phyloP scores from a whole-genome alignment of 2,888 invertebrate genomes.

The Tanaodytes sp. region DNA sequence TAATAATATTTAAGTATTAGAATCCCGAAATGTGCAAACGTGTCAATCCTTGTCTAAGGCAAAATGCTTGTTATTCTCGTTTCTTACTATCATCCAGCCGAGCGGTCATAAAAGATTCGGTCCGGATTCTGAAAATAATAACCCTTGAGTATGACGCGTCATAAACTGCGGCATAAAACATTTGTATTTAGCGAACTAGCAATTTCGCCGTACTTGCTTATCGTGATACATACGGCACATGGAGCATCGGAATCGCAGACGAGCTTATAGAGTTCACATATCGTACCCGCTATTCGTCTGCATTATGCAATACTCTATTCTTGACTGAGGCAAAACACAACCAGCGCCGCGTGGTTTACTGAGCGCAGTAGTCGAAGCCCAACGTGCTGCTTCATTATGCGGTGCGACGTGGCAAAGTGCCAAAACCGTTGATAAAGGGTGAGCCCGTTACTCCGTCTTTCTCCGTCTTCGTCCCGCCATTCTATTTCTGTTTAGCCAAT shows the following conservation, averaged over 20 bases:
- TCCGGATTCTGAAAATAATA: too few species aligned
- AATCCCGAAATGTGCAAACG: too few species aligned
- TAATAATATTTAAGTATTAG: too few species aligned
- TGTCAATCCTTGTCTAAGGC: too few species aligned
- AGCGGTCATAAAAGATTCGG: too few species aligned
- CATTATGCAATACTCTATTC: conserved; percentile 62
- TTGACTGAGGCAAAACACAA: conserved; percentile 66
- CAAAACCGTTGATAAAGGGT: conserved; percentile 67
- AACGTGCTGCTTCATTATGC: conserved; percentile 71
- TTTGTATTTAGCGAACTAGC: conserved; percentile 20
- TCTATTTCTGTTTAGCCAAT: conserved; percentile 51
- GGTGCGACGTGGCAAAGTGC: conserved; percentile 69
- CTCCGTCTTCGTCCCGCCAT: conserved; percentile 36
- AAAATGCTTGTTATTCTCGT: too few species aligned
- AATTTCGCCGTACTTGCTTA: conserved; percentile 17
- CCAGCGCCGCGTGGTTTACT: conserved; percentile 58
- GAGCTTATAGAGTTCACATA: conserved; percentile 40
- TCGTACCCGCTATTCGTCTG: conserved; percentile 49
- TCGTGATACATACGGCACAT: conserved; percentile 10
- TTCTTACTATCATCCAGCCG: too few species aligned
- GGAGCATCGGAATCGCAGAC: conserved; percentile 12
- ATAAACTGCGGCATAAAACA: neutral
- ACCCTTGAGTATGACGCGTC: too few species aligned
- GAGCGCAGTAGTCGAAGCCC: conserved; percentile 63
- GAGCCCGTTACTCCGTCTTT: conserved; percentile 51